Base-by-base conservation (phyloP, 2,888 invertebrate genomes). In the Calameuta idolon region DNA sequence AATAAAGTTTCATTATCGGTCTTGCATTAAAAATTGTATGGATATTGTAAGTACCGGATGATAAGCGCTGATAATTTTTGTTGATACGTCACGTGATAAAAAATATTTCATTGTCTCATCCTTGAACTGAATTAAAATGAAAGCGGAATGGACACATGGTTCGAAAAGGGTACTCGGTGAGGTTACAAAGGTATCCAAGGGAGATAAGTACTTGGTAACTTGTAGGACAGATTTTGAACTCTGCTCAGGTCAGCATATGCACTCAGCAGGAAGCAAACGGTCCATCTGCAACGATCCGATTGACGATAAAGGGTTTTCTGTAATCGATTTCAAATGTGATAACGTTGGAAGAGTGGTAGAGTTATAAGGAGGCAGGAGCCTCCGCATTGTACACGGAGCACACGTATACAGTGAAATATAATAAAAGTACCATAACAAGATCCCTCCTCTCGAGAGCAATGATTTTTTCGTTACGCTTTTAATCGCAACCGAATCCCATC, bases 111-210 rank as follows among this genome's bases (percentile, higher is more conserved):
- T 55, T 55, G 23, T 55, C 23, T 55, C 55, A 55, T 15, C 9
- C 23, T 55, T 9, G 55, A 55, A 55, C 9, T 23, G 55, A 31
- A 71, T 31, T 23, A 71, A 71, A 71, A 12, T 31, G 34, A 71
- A 34, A 78, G 83, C 81, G 85, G 85, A 68, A 31, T 68, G 68
- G 87, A 89, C 91, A 90, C 91, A 90, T 90, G 91, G 89, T 85
- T 79, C 85, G 76, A 83, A 87, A 85, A 89, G 90, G 88, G 91
- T 90, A 88, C 87, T 86, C 84, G 82, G 77, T 81, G 82, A 79
- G 77, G 81, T 83, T 86, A 90, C 90, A 91, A 91, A 89, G 88
- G 89, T 89, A 90, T 91, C 91, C 91, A 90, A 88, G 91, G 86
- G 91, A 87, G 91, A 91, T 91, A 91, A 91, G 91, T 91, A 89